A percentile compares a stretch with the other conserved stretches of the same genome.
These are phyloP conservation scores for Pyrocephalus nanus DNA, from an alignment of 2,797 vertebrate species.

Conservation along the genomic window DNA sequence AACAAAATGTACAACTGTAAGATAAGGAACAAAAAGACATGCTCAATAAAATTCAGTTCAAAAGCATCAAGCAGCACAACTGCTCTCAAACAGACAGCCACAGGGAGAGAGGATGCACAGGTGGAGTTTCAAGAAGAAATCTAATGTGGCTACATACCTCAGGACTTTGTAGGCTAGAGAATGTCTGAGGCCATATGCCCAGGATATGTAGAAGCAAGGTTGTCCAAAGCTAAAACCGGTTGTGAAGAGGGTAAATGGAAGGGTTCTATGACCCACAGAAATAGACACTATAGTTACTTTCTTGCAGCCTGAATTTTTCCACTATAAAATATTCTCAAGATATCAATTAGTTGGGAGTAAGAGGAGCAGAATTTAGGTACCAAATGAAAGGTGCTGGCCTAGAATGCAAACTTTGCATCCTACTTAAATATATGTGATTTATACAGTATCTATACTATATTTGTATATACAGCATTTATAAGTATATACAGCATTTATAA, in stretches of 20 bases:
- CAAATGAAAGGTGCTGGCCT: neutral
- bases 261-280: neutral
- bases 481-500: neutral
- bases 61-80: neutral
- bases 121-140: neutral
- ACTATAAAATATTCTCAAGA: neutral
- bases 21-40: neutral
- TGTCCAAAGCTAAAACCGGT: neutral
- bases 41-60: neutral
- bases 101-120: neutral
- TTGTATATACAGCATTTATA: neutral
- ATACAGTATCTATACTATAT: neutral
- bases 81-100: neutral
- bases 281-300: neutral
- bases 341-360: neutral
- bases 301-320: neutral
- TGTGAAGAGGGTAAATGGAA: neutral
- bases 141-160: fast-evolving
- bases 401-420: neutral
- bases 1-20: neutral
- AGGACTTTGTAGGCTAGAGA: neutral
- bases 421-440: neutral
- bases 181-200: neutral
- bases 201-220: neutral
- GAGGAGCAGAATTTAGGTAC: neutral